Base-by-base conservation (phyloP, 2,888 invertebrate species). In the Diogma glabrata region DNA sequence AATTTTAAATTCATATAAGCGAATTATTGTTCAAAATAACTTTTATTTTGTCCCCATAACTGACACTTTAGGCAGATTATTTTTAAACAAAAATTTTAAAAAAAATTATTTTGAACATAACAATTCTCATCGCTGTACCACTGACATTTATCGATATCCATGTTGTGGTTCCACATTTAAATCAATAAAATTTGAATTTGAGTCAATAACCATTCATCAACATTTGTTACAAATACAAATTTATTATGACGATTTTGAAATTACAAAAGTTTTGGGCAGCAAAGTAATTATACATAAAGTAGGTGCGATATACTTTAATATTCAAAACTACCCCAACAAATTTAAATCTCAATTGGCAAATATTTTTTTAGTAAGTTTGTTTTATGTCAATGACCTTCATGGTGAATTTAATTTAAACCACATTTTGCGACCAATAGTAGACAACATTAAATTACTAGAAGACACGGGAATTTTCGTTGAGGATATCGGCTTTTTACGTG, bases 221-320 rank as follows among this genome's bases (percentile, higher is more conserved):
- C 12, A n/a, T 9, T 40, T 17, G 40, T 40, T 40, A 40, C 40
- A 40, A 19, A 9, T 40, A 12, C 40, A 40, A 40, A 12, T 40
- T 19, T 40, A 40, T 8, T 40, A 40, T 19, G 40, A 40, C 12
- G 40, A 40, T 19, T 40, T 17, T 40, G 40, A 40, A 9, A 40
- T 40, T 40, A 12, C 19, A 40, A 40, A 40, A 40, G 40, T 40
- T 3, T 40, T 40, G 10, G 40, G 40, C 8, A 40, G 40, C 12
- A 40, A 40, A 40, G 40, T 40, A 4, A 9, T 40, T 4, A 40
- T 14, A n/a, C 46, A 46, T 24, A 46, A 46, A 46, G 12, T 46
- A 14, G 46, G 46, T 4, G 46, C 46, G 4, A 20, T 46, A 14
- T 46, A 46, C 24, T 46, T 46, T 14, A 46, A 14, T 24, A 24